phyloP scores from a whole-genome alignment of 2,888 invertebrate genomes.

The Meta bourneti region DNA sequence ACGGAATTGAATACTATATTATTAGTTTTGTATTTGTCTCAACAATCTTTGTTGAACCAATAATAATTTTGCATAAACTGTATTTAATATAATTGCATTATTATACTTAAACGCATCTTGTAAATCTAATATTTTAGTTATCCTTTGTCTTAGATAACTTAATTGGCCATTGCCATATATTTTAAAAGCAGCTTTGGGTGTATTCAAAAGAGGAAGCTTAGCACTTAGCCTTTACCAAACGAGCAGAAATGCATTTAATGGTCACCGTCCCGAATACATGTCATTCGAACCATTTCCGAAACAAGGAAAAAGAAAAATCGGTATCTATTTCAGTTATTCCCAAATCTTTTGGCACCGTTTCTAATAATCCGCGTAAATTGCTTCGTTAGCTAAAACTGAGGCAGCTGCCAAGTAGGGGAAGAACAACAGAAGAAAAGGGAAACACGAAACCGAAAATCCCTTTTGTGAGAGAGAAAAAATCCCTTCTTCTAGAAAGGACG shows the following conservation, averaged over 20 bases:
- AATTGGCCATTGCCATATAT: no score
- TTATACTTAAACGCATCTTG: no score
- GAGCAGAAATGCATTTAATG: slow-evolving; percentile 17
- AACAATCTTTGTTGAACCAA: no score
- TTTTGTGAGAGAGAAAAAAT: slow-evolving; percentile 6
- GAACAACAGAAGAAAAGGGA: neutral
- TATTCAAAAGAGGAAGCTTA: no score
- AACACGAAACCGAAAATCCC: slow-evolving; percentile 31
- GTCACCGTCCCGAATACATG: neutral
- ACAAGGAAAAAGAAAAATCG: neutral
- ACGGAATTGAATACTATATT: no score
- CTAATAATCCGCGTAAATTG: slow-evolving; percentile 36
- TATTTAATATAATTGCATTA: no score
- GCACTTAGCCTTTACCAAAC: neutral
- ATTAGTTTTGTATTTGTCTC: no score
- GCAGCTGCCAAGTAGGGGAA: neutral
- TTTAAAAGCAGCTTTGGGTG: no score
- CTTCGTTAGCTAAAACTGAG: slow-evolving; percentile 27
- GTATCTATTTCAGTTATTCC: slow-evolving; percentile 23
- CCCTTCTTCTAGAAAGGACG: neutral
- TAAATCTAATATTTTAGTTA: no score
- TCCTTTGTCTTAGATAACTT: no score
- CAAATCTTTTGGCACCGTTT: slow-evolving; percentile 27
- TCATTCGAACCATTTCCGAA: neutral
- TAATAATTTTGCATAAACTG: no score